phyloP scores from a whole-genome alignment of 2,888 invertebrate genomes.

The Acanthosepion esculentum region DNA sequence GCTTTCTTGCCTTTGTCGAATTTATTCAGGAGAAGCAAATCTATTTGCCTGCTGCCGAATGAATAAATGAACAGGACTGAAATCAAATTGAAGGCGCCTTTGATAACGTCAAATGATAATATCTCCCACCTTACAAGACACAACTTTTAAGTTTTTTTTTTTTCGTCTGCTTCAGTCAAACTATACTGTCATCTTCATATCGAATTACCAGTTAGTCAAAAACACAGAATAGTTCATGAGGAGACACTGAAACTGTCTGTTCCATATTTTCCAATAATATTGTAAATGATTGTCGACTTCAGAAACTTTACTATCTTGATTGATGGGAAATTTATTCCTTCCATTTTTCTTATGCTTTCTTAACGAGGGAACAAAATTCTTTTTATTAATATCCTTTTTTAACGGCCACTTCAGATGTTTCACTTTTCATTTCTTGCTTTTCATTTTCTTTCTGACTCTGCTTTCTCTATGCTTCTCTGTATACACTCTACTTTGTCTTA shows the following conservation, averaged over 20 bases:
- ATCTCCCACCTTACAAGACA: not conserved
- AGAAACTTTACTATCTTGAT: not conserved
- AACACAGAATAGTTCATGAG: not conserved
- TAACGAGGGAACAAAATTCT: no score
- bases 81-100: no score
- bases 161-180: not conserved
- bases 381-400: no score
- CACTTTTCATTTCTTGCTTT: no score
- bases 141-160: not conserved
- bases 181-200: not conserved
- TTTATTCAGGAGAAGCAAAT: slow-evolving; percentile 5
- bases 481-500: no score
- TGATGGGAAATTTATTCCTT: not conserved
- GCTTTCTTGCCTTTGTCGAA: not conserved
- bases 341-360: no score
- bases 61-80: not conserved
- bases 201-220: not conserved
- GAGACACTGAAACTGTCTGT: not conserved
- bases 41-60: not conserved
- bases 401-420: no score
- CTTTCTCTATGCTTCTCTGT: no score
- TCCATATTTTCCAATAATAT: not conserved
- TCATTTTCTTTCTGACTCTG: no score
- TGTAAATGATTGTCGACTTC: not conserved
- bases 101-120: not conserved